Evolutionary conservation across 2,888 invertebrate genomes (phyloP), one percentile per base, ranked within the genome.

Genomic region (Exephanes ischioxanthus): DNA sequence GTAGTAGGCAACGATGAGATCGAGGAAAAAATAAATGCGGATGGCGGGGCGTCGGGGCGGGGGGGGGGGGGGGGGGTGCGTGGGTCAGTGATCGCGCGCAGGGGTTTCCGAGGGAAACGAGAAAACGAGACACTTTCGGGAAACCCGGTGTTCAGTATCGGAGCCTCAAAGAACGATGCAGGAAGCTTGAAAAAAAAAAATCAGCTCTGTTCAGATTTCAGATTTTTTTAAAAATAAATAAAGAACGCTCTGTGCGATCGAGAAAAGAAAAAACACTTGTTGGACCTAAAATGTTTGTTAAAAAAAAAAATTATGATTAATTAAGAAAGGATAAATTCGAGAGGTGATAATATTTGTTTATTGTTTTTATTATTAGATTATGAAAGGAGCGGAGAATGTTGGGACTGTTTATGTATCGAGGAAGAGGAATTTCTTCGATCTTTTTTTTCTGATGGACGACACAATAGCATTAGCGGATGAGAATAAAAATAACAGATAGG

Each of bases 81-180:
- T 68, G 77, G 77, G 82, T 66, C 71, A 83, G 70, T 76, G 41
- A 63, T 70, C 68, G 61, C 63, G 53, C 63, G 53, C 75, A 63
- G 37, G 41, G 70, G 37, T 83, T 75, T 78, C 37, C 71, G 68
- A 41, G 67, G 37, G 61, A 78, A 66, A 53, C 41, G 71, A 41
- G 68, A 76, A 77, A 72, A 55, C 26, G 48, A 45, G 37, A 70
- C 63, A 53, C 71, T 70, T 3, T 51, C 6, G 19, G 7, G 48
- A n/a, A 22, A 48, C 16, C 58, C 5, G n/a, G 11, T 19, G 30
- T 63, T 63, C 61, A 16, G 61, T 63, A 16, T 33, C 61, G 2
- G 30, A 30, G 30, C 33, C 61, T 30, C 16, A 7, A 16, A 63
- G 61, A 33, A 33, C 61, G 61, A 63, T 1, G 33, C 61, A 63